Evolutionary conservation across 2,113 vertebrate species (phyloP), one percentile per base, ranked within the genome.

Genomic region (Synchiropus splendidus): DNA sequence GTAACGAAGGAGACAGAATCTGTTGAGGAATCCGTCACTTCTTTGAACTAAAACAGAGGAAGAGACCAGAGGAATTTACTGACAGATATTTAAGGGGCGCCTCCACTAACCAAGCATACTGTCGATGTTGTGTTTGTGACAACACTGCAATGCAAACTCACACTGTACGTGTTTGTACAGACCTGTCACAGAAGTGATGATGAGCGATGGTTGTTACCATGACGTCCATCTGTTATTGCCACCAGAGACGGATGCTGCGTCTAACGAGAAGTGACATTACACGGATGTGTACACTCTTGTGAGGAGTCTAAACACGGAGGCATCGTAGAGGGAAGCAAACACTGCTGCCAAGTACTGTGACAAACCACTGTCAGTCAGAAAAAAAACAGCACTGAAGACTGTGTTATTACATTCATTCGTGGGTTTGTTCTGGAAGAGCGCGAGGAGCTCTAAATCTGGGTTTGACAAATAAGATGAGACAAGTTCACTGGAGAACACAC

Each of bases 201-300:
- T 74, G 66, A 84, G 77, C 50, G 64, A 78, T 72, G 67, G 62
- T 61, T 61, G 67, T 70, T 78, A 59, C 64, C 42, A 62, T 61
- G 63, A 64, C 32, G 50, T 81, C 76, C 80, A 83, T 77, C 77
- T 85, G 80, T 67, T 75, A 63, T 44, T 54, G 67, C 62, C 37
- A 11, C 64, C 37, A 56, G 70, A 70, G 70, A 78, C 54, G 51
- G 60, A 75, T 77, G 67, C 67, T 53, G 45, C 21, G 21, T 64
- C 47, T 75, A 79, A 70, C 36, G 36, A 54, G 65, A 63, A 70
- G 42, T 70, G 72, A 68, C 70, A 72, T 62, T 55, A 70, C 67
- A 74, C 41, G 51, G 51, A 61, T 58, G 51, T 45, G 45, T 56
- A 61, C 64, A 70, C 59, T 49, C 48, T 46, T 43, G 46, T 15